phyloP scores from a whole-genome alignment of 2,113 vertebrate species.

The Notiomystis cincta region DNA sequence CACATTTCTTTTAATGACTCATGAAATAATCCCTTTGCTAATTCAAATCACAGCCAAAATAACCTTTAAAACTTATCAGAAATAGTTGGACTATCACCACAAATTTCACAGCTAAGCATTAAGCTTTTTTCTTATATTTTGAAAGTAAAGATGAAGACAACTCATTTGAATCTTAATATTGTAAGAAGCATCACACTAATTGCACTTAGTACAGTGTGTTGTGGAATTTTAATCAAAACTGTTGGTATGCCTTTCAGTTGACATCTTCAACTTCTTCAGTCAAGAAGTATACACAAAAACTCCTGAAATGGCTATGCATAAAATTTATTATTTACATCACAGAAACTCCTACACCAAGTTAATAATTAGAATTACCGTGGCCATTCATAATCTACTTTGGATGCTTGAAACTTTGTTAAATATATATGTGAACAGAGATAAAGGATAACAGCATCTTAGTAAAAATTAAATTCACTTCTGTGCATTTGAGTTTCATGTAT shows the following conservation, averaged over 20 bases:
- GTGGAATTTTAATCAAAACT: not conserved
- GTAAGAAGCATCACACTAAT: not conserved
- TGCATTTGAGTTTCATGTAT: not conserved
- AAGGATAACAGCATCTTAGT: not conserved
- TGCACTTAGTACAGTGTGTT: not conserved
- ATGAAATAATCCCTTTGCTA: not conserved
- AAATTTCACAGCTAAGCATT: not conserved
- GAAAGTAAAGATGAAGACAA: not conserved
- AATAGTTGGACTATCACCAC: not conserved
- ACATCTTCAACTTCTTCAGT: not conserved
- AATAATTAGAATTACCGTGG: not conserved
- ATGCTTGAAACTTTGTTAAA: not conserved
- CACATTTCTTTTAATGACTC: not conserved
- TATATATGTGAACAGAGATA: not conserved
- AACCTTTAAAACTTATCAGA: not conserved
- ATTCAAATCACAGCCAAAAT: not conserved
- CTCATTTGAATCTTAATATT: not conserved
- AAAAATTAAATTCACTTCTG: not conserved
- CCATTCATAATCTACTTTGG: not conserved
- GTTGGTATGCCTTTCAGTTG: not conserved
- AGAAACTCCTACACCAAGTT: not conserved
- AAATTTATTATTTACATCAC: not conserved
- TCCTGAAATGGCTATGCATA: not conserved
- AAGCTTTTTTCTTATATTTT: not conserved
- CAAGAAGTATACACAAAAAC: not conserved